Conservation (phyloP, 1,140 invertebrate species). For the Heliconius melpomene region DNA sequence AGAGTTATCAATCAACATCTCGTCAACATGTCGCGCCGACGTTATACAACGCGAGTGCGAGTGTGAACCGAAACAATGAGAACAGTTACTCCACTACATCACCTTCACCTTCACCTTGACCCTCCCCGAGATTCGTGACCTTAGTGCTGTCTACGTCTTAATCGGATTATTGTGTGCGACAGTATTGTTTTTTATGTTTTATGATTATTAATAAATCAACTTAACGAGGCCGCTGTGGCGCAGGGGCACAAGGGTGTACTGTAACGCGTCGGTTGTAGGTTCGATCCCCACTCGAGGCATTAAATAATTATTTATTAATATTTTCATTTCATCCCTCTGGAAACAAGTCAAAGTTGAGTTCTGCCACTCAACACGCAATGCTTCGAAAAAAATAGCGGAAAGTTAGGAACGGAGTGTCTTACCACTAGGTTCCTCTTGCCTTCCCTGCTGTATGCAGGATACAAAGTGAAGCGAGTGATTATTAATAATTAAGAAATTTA, state of each 20-base stretch:
- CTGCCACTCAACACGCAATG: background rate
- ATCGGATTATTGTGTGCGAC: background rate
- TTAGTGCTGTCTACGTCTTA: background rate
- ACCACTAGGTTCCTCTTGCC: background rate
- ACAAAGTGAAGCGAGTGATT: too few species aligned
- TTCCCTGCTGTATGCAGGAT: too few species aligned
- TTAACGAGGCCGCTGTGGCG: background rate
- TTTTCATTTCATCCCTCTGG: background rate
- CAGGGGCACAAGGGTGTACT: background rate
- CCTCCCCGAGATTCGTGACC: background rate
- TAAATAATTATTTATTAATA: too few species aligned
- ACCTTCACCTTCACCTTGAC: slow-evolving; percentile 1
- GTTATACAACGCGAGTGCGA: background rate
- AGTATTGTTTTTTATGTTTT: background rate
- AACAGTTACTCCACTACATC: slow-evolving; percentile 5
- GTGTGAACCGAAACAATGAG: slow-evolving; percentile 7
- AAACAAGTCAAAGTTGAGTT: background rate
- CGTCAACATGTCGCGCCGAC: background rate
- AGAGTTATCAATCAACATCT: background rate
- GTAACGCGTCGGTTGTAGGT: background rate
- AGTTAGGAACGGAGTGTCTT: background rate
- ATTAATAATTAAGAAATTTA: too few species aligned
- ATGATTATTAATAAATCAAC: too few species aligned
- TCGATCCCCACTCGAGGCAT: background rate
- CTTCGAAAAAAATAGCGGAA: background rate